These are phyloP conservation scores for Manis pentadactyla DNA, from an alignment of 2,797 vertebrate species.

Conservation along the genomic window DNA sequence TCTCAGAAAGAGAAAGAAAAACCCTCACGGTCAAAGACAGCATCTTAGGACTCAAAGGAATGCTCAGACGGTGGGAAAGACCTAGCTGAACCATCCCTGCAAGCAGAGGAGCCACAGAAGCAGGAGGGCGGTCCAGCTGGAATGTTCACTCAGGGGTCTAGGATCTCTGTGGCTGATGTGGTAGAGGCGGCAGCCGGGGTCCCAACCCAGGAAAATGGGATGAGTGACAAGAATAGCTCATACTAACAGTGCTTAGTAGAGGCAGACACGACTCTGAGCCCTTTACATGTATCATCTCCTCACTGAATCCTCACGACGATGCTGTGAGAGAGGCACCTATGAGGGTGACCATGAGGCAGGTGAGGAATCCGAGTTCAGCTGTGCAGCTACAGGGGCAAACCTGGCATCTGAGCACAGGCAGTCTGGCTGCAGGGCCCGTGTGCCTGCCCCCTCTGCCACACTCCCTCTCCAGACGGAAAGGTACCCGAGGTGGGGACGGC, in stretches of 20 bases:
- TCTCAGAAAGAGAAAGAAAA: neutral
- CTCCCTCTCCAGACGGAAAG: neutral
- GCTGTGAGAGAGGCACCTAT: neutral
- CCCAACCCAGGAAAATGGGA: neutral
- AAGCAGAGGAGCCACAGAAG: rapidly evolving
- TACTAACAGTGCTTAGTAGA: neutral
- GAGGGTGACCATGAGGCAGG: neutral
- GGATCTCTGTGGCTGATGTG: neutral
- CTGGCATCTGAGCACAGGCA: neutral
- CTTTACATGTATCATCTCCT: too few species aligned
- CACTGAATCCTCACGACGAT: neutral
- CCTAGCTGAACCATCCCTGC: neutral
- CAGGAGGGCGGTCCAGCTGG: neutral
- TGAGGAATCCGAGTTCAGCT: neutral
- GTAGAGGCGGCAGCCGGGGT: neutral
- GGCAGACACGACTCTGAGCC: neutral
- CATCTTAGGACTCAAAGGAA: neutral
- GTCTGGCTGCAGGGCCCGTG: neutral
- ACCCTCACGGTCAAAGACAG: neutral
- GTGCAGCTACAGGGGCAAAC: neutral
- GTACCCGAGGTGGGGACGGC: rapidly evolving
- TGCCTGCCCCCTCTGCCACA: neutral
- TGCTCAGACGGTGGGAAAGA: neutral
- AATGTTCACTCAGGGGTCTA: neutral
- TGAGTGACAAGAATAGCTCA: neutral